Base-by-base conservation (phyloP, 2,797 vertebrate species). In the Darevskia mixta region DNA sequence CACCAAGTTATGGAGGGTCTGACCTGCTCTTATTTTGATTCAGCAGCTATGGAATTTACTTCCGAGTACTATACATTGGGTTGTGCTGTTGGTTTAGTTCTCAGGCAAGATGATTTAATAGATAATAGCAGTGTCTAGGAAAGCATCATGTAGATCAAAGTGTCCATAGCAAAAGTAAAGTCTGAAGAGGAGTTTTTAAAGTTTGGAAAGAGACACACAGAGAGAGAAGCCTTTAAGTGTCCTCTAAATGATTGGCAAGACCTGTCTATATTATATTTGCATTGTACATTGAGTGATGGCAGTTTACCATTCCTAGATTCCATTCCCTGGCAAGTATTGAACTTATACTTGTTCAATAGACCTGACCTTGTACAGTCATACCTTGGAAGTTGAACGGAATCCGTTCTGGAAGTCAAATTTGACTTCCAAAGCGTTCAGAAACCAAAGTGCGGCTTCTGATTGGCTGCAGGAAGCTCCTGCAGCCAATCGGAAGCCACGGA, bases 191-290 rank as follows among this genome's bases (percentile, higher is more conserved):
- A 64, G 13, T 13, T 20, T 76, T 43, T 27, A 32, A 66, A 85
- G 38, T 85, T 76, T 18, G 73, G 20, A 85, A 13, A 49, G 49
- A 49, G 13, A 49, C 11, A 49, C 10, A 18, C 35, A 11, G 5
- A 20, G 29, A 38, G 7, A 49, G 8, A 18, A 49, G 75, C 9
- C 29, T 41, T 82, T 45, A 58, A 35, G 5, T 64, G 72, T 41
- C 9, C 1, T 78, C 38, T 27, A 78, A 86, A 23, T 27, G 43
- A 25, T 45, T 35, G 23, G 11, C 45, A 85, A 73, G 58, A 9
- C 6, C 25, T 67, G 35, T 49, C 38, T 78, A 17, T 13, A 86
- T 86, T 67, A 86, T 79, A 86, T 86, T 45, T 86, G 61, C 75
- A 67, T 78, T 55, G 41, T n/a, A 67, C 45, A 27, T 78, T 61